Base-by-base conservation (phyloP, 2,113 vertebrate genomes). In the Taxidea taxus region DNA sequence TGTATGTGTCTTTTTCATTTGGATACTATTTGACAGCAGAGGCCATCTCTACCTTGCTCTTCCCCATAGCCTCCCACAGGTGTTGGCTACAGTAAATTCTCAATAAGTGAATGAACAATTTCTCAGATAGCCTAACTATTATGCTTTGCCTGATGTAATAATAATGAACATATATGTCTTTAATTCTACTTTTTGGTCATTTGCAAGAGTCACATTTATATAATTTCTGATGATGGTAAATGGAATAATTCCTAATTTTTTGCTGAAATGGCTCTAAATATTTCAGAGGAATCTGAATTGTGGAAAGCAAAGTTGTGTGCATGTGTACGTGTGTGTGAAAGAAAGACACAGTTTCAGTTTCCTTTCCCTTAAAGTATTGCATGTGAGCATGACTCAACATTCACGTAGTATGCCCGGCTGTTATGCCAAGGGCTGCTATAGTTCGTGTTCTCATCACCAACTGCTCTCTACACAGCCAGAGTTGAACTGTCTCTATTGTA, bases 391-490 rank as follows among this genome's bases (percentile, higher is more conserved):
- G 34, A 47, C 6, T 39, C 47, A 47, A 12, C 11, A 16, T 16
- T 44, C 0, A 27, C 1, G 14, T 7, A 44, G 3, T 14, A 8
- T 39, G 10, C 18, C 49, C 31, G 10, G 4, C 23, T 77, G 8
- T 31, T 31, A 16, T 3, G 6, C n/a, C 9, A 42, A 54, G 12
- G 37, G 4, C 44, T 54, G 2, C 25, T 12, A 2, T 5, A 39
- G 10, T 1, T 2, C 29, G 14, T 70, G 0, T 80, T 87, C 54
- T 34, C 15, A 9, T 95, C 27, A n/a, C 37, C 37, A 66, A 6
- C 37, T 87, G 0, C 29, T 58, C 42, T 78, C 51, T 42, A 2
- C n/a, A 74, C 10, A 21, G 13, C n/a, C 58, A 23, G 13, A 70
- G 16, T 14, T 78, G n/a, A 34, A 54, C 44, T 58, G 16, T 12